These are phyloP conservation scores for Panzeria rudis DNA, from an alignment of 2,888 invertebrate species.

Conservation along the genomic window DNA sequence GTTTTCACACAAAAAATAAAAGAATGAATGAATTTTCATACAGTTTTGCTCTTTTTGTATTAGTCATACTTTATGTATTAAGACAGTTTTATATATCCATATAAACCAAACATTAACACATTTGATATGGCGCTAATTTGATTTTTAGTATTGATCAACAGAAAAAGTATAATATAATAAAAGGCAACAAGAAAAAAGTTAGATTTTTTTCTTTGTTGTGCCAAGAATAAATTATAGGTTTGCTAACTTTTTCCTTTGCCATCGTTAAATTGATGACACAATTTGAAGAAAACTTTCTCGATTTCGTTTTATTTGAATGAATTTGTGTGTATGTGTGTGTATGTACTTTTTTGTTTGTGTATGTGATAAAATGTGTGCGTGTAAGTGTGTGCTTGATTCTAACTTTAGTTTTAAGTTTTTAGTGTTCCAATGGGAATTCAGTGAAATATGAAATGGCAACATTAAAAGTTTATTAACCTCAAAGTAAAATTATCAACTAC, in stretches of 20 bases:
- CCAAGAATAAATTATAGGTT: conserved; percentile 57
- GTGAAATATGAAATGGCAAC: conserved; percentile 39
- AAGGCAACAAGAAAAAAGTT: background rate
- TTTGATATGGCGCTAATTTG: conserved; percentile 67
- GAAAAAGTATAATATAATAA: background rate
- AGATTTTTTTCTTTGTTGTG: background rate
- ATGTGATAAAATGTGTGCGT: background rate
- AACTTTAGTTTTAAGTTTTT: conserved; percentile 39
- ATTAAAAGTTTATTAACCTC: conserved; percentile 61
- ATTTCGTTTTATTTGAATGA: background rate
- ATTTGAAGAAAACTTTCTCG: conserved; percentile 46
- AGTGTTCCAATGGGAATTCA: conserved; percentile 46
- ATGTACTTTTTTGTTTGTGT: background rate
- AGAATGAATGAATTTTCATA: background rate
- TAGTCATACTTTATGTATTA: conserved; percentile 29
- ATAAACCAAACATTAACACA: conserved; percentile 30
- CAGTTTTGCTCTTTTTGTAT: background rate
- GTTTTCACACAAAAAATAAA: conserved; percentile 5
- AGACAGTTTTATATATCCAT: conserved; percentile 21
- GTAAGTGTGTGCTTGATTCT: background rate
- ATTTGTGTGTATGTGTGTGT: background rate
- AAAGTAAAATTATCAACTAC: conserved; percentile 23
- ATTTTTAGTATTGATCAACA: conserved; percentile 62
- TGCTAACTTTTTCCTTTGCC: conserved; percentile 48
- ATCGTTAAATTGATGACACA: conserved; percentile 64